A percentile compares a stretch with the other conserved stretches of the same genome.
Evolutionary conservation across 2,797 vertebrate genomes (phyloP).

Genomic region (Phrynocephalus vlangalii): DNA sequence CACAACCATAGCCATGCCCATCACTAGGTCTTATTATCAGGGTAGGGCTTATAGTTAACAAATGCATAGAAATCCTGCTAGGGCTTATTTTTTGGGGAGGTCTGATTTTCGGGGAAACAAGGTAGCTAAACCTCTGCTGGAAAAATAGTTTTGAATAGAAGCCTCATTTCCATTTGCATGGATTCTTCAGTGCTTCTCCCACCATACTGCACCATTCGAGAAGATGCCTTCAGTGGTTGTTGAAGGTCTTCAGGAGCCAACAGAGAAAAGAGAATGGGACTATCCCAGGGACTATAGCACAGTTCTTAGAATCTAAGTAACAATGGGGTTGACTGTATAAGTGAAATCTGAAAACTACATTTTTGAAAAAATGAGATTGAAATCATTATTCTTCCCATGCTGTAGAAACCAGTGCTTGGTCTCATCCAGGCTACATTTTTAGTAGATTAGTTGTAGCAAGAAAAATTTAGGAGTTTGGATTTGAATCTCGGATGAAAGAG

Average conservation of each 20-base stretch:
- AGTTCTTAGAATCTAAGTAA: not conserved
- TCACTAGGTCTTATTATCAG: no score
- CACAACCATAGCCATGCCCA: no score
- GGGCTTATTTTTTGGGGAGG: no score
- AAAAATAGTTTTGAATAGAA: not conserved
- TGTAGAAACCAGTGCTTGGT: not conserved
- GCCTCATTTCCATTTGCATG: not conserved
- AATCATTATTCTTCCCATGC: not conserved
- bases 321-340: not conserved
- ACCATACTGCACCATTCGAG: not conserved
- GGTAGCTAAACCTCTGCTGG: not conserved
- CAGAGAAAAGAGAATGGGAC: not conserved
- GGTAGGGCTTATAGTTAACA: no score
- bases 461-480: not conserved
- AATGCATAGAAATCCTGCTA: no score
- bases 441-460: not conserved
- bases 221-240: not conserved
- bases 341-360: not conserved
- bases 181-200: not conserved
- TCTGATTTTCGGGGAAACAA: no score
- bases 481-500: no score
- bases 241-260: not conserved
- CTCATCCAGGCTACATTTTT: not conserved
- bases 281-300: not conserved
- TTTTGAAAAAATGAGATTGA: not conserved